Evolutionary conservation across 1,140 invertebrate species (phyloP).

Genomic region (Diachasma alloeum): DNA sequence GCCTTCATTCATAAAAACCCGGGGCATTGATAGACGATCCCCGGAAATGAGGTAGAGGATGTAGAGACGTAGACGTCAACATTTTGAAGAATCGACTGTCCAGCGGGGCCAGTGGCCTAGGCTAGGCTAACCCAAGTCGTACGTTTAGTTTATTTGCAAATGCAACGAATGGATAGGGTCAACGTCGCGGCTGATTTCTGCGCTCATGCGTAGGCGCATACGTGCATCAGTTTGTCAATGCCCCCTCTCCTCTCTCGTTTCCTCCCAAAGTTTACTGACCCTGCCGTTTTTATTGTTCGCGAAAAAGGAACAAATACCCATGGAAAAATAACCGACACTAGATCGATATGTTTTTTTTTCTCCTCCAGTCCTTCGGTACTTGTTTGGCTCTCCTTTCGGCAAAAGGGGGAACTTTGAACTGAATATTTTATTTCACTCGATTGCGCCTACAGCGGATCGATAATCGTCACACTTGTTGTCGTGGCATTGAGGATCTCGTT

Average conservation of each 20-base stretch:
- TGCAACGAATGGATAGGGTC: background rate
- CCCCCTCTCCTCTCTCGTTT: background rate
- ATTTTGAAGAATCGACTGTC: background rate
- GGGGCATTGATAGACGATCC: background rate
- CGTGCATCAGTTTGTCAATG: constrained; percentile 17
- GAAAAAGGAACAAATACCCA: background rate
- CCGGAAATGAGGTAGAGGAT: background rate
- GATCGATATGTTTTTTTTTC: background rate
- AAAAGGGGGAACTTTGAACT: background rate
- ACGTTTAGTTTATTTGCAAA: background rate
- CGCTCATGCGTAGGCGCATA: constrained; percentile 24
- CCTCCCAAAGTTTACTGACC: constrained; percentile 29
- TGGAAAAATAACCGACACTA: background rate
- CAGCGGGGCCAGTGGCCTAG: background rate
- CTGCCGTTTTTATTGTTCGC: background rate
- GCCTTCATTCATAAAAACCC: background rate
- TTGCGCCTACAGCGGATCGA: background rate
- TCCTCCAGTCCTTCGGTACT: background rate
- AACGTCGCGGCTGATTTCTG: constrained; percentile 19
- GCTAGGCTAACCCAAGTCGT: background rate
- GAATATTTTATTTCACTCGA: constrained; percentile 14
- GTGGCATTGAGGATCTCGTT: background rate
- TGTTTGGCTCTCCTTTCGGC: background rate
- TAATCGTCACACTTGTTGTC: constrained; percentile 14
- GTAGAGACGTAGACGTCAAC: background rate